A percentile compares a stretch with the other conserved stretches of the same genome.
Evolutionary conservation across 2,113 vertebrate genomes (phyloP).

Genomic region (Apaloderma vittatum): DNA sequence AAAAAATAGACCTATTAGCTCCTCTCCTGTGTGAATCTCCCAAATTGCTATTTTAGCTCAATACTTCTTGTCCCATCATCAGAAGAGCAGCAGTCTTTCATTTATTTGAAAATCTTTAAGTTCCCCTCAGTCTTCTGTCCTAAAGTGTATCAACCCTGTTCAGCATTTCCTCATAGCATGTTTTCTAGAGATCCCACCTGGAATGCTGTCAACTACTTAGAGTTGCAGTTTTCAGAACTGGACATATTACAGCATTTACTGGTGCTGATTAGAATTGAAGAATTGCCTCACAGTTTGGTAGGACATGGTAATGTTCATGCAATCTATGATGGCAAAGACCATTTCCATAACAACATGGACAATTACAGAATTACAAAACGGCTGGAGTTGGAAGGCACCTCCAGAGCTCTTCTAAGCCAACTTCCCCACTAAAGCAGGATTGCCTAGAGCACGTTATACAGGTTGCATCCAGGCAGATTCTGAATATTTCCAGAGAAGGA

Average conservation of each 20-base stretch:
- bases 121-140: not conserved
- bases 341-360: not conserved
- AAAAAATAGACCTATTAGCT: not conserved
- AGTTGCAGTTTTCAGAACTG: not conserved
- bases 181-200: not conserved
- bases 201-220: not conserved
- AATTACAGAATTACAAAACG: not conserved
- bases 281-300: not conserved
- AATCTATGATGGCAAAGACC: not conserved
- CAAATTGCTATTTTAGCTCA: not conserved
- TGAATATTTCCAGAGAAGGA: no score
- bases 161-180: fast-evolving
- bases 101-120: not conserved
- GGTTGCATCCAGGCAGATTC: no score
- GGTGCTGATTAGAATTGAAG: not conserved
- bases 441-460: no score
- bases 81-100: not conserved
- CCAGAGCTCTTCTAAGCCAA: no score
- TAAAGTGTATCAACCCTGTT: not conserved
- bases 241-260: not conserved
- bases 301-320: not conserved
- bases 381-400: no score
- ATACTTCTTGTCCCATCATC: not conserved
- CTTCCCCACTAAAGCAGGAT: no score
- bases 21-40: not conserved